These are phyloP conservation scores for Sinocyclocheilus grahami DNA, from an alignment of 2,113 vertebrate genomes.

Conservation along the genomic window DNA sequence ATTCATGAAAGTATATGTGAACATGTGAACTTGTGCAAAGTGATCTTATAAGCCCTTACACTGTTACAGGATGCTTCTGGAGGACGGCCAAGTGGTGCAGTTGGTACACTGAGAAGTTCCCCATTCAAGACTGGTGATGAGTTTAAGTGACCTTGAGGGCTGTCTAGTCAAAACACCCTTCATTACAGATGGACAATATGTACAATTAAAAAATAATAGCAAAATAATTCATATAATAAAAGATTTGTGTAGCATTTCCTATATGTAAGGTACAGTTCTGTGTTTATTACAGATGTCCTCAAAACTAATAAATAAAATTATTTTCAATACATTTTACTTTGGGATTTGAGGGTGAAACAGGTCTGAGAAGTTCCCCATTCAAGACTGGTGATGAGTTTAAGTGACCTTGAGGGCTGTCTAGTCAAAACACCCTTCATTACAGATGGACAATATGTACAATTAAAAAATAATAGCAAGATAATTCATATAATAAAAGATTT, in stretches of 20 bases:
- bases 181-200: neutral
- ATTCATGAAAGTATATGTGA: neutral
- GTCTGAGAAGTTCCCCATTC: neutral
- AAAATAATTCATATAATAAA: neutral
- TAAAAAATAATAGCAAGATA: neutral
- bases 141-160: constrained; percentile 49
- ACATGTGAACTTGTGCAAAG: constrained; percentile 25
- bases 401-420: constrained; percentile 47
- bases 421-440: neutral
- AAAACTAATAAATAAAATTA: neutral
- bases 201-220: neutral
- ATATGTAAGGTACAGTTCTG: neutral
- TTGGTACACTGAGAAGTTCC: neutral
- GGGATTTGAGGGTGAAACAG: neutral
- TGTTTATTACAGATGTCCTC: neutral
- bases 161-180: neutral
- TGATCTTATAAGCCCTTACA: constrained; percentile 32
- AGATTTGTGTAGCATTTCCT: neutral
- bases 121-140: neutral
- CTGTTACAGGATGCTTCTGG: constrained; percentile 22
- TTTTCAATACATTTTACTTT: neutral
- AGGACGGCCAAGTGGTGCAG: constrained; percentile 23
- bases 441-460: neutral
- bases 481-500: neutral
- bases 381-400: neutral